Base-by-base conservation (phyloP, 2,113 vertebrate species). In the Anthoscopus minutus region DNA sequence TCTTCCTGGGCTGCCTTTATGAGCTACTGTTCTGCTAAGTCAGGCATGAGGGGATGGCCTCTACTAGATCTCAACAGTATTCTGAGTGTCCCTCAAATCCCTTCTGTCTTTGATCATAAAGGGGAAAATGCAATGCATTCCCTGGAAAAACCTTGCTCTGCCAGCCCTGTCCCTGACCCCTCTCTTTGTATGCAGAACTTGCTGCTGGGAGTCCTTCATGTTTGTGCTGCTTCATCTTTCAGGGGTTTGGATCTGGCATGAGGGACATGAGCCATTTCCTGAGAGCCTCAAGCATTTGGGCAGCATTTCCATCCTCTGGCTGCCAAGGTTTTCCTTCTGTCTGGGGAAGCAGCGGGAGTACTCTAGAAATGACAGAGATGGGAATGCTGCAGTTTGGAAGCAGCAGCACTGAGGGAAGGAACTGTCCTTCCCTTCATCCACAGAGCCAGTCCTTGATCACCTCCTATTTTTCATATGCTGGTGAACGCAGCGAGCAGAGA, bases 221-320 rank as follows among this genome's bases (percentile, higher is more conserved):
- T 48, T 72, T 74, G 62, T 47, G 40, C 53, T 69, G 42, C 61
- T 81, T 81, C 73, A 30, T 81, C 62, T 65, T 82, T 58, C 35
- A 0, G 1, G 35, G 30, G 12, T 70, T 86, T 95, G 54, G 62
- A 45, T 19, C 57, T 80, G 76, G 67, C 28, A 16, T 4, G 8
- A 66, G n/a, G 0, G 5, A 57, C 0, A 1, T 16, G 56, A 94
- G 81, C 42, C 24, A 3, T 85, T 78, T 84, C 56, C 61, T 5
- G 19, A 44, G 19, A 86, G 18, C 67, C 88, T 82, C 12, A 4
- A 85, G 61, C 37, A 3, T 30, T 51, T 47, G 77, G 77, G 81
- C 56, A 74, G 44, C 40, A 0, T 77, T 80, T 61, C 24, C 58
- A 40, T 28, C 60, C 11, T 2, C 72, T 28, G 56, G 19, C 60